Evolutionary conservation across 2,888 invertebrate genomes (phyloP).

Genomic region (Parnassius apollo): DNA sequence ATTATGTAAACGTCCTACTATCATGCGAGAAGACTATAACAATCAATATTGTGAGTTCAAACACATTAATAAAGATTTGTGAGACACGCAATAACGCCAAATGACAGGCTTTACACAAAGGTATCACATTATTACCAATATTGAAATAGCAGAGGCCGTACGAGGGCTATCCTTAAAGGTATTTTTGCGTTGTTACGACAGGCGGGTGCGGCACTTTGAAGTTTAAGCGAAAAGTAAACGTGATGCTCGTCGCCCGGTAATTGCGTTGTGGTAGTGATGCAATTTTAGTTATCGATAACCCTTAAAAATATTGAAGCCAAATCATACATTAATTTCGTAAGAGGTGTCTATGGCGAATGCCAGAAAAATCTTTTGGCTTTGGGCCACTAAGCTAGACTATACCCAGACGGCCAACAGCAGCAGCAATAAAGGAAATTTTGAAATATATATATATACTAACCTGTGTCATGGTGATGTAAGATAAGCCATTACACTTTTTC

Average conservation of each 20-base stretch:
- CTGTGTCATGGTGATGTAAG: too few relatives aligned
- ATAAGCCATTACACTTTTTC: too few relatives aligned
- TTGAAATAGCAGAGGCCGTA: conserved; percentile 28
- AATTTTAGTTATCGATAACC: conserved; percentile 19
- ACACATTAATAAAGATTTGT: conserved; percentile 6
- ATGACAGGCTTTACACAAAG: conserved; percentile 9
- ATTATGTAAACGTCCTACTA: too few relatives aligned
- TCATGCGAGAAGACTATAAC: conserved; percentile 9
- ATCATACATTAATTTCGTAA: too few relatives aligned
- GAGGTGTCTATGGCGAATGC: too few relatives aligned
- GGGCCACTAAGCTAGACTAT: too few relatives aligned
- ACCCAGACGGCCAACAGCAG: too few relatives aligned
- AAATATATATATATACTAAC: too few relatives aligned
- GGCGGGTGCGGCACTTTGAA: conserved; percentile 55
- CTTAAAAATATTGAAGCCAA: too few relatives aligned
- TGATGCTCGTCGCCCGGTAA: conserved; percentile 57
- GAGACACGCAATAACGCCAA: conserved; percentile 6
- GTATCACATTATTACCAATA: conserved; percentile 21
- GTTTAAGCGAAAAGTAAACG: conserved; percentile 68
- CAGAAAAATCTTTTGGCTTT: too few relatives aligned
- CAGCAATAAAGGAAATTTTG: too few relatives aligned
- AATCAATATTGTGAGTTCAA: conserved; percentile 13
- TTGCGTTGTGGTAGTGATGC: conserved; percentile 48
- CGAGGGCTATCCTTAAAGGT: conserved; percentile 51
- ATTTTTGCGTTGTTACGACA: conserved; percentile 55